Conservation (phyloP, 1,140 invertebrate genomes). For the Drosophila obscura region DNA sequence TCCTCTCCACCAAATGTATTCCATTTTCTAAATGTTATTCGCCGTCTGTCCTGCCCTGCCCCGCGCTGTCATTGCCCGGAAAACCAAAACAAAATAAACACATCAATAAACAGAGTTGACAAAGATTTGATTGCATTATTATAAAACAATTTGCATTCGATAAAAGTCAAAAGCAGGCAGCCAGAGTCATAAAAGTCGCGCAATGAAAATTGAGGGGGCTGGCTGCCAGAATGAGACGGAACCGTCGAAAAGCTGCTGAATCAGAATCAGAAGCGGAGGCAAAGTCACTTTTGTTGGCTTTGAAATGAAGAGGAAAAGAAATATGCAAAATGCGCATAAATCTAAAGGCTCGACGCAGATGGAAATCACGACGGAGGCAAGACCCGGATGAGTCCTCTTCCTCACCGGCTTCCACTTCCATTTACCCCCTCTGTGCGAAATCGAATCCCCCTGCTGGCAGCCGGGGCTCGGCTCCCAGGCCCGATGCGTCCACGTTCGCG, state of each 20-base stretch:
- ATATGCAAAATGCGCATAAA: conserved; percentile 81
- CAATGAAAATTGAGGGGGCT: conserved; percentile 67
- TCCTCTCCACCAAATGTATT: conserved; percentile 28
- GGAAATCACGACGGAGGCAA: conserved; percentile 61
- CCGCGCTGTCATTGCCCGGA: conserved; percentile 42
- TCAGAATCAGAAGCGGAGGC: conserved; percentile 35
- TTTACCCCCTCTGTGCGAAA: conserved; percentile 35
- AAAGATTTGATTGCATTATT: conserved; percentile 80
- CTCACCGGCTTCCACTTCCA: conserved; percentile 1
- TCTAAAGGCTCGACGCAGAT: conserved; percentile 60
- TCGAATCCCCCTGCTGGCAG: conserved; percentile 63
- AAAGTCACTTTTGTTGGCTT: conserved; percentile 63
- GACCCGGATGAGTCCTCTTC: conserved; percentile 34
- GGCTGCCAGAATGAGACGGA: neutral
- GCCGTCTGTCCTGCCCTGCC: conserved; percentile 10
- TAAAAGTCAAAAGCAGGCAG: conserved; percentile 74
- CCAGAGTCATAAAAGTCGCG: conserved; percentile 77
- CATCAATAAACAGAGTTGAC: conserved; percentile 75
- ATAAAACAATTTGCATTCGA: conserved; percentile 81
- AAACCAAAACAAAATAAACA: conserved; percentile 68
- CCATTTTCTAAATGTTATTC: conserved; percentile 39
- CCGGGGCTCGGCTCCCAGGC: neutral
- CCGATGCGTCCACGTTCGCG: conserved; percentile 39
- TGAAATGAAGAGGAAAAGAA: conserved; percentile 61
- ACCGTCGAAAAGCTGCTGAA: conserved; percentile 37